Percentiles rank a stretch among this genome's conserved stretches.
Conservation (phyloP, 2,797 vertebrate species). For the Protosalanx chinensis region DNA sequence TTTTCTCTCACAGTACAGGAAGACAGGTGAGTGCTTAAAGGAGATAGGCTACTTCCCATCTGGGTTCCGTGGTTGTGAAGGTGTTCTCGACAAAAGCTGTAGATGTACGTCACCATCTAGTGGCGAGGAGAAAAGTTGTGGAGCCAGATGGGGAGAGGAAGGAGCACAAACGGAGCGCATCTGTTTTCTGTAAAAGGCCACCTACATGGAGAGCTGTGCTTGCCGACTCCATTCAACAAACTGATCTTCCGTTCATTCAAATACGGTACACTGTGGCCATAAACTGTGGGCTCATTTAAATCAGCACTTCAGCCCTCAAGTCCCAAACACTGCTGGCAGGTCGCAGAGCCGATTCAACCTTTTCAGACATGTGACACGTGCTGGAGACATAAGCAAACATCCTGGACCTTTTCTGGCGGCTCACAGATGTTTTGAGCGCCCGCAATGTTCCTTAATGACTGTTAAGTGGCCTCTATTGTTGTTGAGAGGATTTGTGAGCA, state of each 20-base stretch:
- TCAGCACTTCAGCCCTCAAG: constrained; percentile 29
- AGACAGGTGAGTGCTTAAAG: constrained; percentile 13
- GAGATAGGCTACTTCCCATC: not conserved
- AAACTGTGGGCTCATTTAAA: constrained; percentile 43
- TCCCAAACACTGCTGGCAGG: constrained; percentile 42
- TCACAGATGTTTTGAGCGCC: constrained; percentile 21
- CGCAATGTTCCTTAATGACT: constrained; percentile 12
- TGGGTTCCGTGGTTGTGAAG: no score
- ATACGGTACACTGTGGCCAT: constrained; percentile 1
- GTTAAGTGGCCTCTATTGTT: not conserved
- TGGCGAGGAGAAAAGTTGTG: constrained; percentile 32
- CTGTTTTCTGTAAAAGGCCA: constrained; percentile 60
- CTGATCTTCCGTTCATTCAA: constrained; percentile 41
- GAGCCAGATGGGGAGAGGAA: not conserved
- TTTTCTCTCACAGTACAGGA: constrained; percentile 17
- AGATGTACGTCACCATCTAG: constrained; percentile 67
- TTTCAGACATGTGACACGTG: not conserved
- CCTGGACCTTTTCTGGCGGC: not conserved
- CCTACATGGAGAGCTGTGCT: constrained; percentile 43
- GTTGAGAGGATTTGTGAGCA: not conserved
- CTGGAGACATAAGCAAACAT: constrained; percentile 16
- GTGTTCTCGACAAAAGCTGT: no score
- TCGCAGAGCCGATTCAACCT: not conserved
- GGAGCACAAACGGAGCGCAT: constrained; percentile 30
- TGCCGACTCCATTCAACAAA: constrained; percentile 31